Conservation (phyloP, 2,113 vertebrate species). For the Paradoxurus hermaphroditus region DNA sequence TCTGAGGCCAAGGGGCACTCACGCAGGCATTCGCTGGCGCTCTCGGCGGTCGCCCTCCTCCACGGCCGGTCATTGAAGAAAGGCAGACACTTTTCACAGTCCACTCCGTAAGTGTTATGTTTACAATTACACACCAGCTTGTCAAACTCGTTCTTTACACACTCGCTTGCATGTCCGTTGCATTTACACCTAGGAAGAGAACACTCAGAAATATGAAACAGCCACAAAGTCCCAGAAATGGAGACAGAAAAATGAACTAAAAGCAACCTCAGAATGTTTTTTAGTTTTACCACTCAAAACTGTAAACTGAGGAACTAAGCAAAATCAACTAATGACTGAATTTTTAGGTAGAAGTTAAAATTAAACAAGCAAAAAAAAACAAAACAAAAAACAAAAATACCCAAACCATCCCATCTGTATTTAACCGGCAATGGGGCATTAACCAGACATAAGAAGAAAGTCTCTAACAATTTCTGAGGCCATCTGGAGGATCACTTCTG, state of each 20-base stretch:
- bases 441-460: not conserved
- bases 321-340: not conserved
- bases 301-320: not conserved
- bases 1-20: not conserved
- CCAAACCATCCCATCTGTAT: not conserved
- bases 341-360: not conserved
- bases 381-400: not conserved
- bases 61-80: slow-evolving; percentile 97
- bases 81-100: slow-evolving; percentile 92
- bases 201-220: not conserved
- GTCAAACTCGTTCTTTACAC: slow-evolving; percentile 84
- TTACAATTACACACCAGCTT: slow-evolving; percentile 93
- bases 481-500: not conserved
- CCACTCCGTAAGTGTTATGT: slow-evolving; percentile 92
- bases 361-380: not conserved
- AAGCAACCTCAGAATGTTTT: not conserved
- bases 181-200: slow-evolving; percentile 92
- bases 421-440: not conserved
- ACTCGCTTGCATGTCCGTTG: slow-evolving; percentile 95
- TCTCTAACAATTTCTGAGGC: not conserved
- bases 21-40: slow-evolving; percentile 93
- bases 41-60: slow-evolving; percentile 92
- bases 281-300: not conserved
- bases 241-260: not conserved
- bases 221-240: not conserved